phyloP scores from a whole-genome alignment of 2,113 vertebrate species.

The Trochalopteron elliotii region DNA sequence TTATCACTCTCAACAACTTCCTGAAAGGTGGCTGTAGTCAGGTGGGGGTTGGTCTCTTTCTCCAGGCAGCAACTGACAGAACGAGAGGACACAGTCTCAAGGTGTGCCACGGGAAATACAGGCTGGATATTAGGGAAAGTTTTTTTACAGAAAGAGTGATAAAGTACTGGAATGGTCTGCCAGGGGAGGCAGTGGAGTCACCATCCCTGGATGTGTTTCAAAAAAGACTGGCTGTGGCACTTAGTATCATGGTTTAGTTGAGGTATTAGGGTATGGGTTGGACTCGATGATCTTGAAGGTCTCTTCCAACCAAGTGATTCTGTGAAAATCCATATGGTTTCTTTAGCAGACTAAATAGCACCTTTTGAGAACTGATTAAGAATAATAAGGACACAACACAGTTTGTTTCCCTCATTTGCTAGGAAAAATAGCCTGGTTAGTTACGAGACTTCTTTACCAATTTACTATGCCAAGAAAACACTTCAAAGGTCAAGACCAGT shows the following conservation, averaged over 20 bases:
- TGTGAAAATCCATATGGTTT: background rate
- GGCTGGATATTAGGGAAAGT: background rate
- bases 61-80: background rate
- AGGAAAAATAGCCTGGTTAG: background rate
- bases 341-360: constrained; percentile 1
- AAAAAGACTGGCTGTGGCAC: background rate
- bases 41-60: background rate
- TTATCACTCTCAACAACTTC: background rate
- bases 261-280: background rate
- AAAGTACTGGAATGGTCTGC: background rate
- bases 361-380: background rate
- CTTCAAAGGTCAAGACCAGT: background rate
- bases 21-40: background rate
- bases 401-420: background rate
- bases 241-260: background rate
- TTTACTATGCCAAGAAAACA: background rate
- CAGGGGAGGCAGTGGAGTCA: background rate
- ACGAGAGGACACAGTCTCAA: background rate
- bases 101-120: background rate
- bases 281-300: background rate
- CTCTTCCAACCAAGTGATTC: background rate
- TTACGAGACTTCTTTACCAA: background rate
- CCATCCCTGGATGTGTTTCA: background rate
- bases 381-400: background rate
- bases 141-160: background rate